Evolutionary conservation across 2,888 invertebrate genomes (phyloP).

Genomic region (Thysanoteuthis rhombus): DNA sequence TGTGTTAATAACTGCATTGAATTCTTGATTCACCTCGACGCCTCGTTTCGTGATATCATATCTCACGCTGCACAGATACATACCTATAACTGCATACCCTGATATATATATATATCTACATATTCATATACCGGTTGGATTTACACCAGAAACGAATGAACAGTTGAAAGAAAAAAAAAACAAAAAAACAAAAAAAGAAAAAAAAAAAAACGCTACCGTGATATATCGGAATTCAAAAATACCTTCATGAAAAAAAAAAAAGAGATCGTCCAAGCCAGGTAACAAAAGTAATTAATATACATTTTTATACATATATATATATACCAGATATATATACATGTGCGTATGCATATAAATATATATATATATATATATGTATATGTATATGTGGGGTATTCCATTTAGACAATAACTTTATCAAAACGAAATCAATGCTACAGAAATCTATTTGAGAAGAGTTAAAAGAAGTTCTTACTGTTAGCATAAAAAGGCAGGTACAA

Average conservation of each 20-base stretch:
- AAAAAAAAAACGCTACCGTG: neutral
- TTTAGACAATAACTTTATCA: no score
- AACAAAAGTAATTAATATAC: neutral
- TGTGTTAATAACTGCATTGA: neutral
- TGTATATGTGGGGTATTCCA: neutral
- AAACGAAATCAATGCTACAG: no score
- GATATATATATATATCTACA: neutral
- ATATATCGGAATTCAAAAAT: neutral
- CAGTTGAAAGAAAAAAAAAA: neutral
- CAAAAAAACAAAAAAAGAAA: neutral
- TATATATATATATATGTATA: neutral
- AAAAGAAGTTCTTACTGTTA: no score
- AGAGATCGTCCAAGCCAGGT: neutral
- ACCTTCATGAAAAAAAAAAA: neutral
- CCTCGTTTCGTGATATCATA: neutral
- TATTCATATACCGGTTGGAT: neutral
- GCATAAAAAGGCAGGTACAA: no score
- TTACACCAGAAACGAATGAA: neutral
- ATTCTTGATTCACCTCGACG: neutral
- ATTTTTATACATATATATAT: no score
- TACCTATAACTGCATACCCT: neutral
- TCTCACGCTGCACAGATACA: neutral
- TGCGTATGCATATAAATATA: neutral
- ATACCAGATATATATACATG: neutral
- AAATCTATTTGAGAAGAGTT: no score